Evolutionary conservation across 2,888 invertebrate species (phyloP).

Genomic region (Neoitamus cyanurus): DNA sequence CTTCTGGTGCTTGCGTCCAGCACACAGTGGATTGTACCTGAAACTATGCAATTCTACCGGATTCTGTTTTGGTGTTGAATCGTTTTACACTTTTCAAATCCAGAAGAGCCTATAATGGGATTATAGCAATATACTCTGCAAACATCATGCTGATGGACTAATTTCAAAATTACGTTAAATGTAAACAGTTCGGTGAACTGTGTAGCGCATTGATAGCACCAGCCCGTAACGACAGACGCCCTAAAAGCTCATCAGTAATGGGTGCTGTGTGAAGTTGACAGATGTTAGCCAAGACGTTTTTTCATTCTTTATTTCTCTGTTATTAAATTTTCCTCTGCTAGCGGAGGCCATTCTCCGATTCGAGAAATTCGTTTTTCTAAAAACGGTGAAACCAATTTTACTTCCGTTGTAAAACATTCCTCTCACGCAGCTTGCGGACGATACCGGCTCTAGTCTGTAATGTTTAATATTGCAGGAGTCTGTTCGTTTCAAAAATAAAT

Average conservation of each 20-base stretch:
- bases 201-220: slow-evolving; percentile 18
- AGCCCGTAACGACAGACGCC: background rate
- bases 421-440: background rate
- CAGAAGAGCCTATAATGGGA: slow-evolving; percentile 41
- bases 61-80: slow-evolving; percentile 17
- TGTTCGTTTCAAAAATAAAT: background rate
- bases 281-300: slow-evolving; percentile 27
- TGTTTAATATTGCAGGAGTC: background rate
- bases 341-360: background rate
- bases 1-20: background rate
- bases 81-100: slow-evolving; percentile 44
- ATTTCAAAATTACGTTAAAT: slow-evolving; percentile 46
- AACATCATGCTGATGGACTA: slow-evolving; percentile 45
- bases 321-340: background rate
- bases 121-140: slow-evolving; percentile 42
- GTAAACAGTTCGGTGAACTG: slow-evolving; percentile 27
- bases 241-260: slow-evolving; percentile 36
- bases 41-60: background rate
- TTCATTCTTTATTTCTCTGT: slow-evolving; percentile 2
- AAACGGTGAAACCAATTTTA: background rate
- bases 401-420: background rate
- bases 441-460: background rate
- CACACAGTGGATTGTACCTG: background rate
- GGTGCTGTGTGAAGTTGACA: slow-evolving; percentile 43
- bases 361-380: slow-evolving; percentile 22